Evolutionary conservation across 2,797 vertebrate species (phyloP).

Genomic region (Cyclura pinguis): DNA sequence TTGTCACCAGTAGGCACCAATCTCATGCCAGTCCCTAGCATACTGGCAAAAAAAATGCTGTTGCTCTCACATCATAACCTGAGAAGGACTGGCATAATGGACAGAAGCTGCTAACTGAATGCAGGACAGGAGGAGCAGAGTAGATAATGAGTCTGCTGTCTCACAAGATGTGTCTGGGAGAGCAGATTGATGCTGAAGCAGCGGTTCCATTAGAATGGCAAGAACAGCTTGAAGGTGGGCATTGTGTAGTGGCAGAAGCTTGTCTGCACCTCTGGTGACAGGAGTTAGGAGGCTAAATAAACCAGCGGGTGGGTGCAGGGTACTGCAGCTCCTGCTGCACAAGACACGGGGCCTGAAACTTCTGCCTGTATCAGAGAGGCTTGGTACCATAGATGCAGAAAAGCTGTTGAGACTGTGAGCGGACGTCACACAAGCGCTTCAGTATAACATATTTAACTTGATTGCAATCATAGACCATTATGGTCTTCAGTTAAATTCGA

Average conservation of each 20-base stretch:
- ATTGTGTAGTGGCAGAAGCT: not conserved
- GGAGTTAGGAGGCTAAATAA: not conserved
- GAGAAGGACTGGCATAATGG: too few relatives aligned
- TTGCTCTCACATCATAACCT: too few relatives aligned
- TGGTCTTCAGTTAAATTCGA: not conserved
- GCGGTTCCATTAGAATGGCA: not conserved
- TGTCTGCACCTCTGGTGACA: not conserved
- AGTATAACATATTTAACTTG: not conserved
- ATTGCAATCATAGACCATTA: not conserved
- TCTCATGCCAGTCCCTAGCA: too few relatives aligned
- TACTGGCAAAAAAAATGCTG: too few relatives aligned
- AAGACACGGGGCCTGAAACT: conserved; percentile 29
- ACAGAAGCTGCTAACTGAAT: conserved; percentile 7
- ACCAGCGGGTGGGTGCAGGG: not conserved
- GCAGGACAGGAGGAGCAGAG: conserved; percentile 3
- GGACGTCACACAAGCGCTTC: conserved; percentile 59
- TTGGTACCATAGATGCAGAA: conserved; percentile 10
- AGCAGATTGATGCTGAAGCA: not conserved
- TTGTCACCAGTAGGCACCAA: too few relatives aligned
- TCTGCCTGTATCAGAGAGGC: conserved; percentile 43
- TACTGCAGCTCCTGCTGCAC: not conserved
- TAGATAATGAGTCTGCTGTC: not conserved
- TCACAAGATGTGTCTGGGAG: not conserved
- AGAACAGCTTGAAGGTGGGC: not conserved
- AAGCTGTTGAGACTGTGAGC: conserved; percentile 61